phyloP scores from a whole-genome alignment of 2,888 invertebrate species.

The Drosophila falleni region DNA sequence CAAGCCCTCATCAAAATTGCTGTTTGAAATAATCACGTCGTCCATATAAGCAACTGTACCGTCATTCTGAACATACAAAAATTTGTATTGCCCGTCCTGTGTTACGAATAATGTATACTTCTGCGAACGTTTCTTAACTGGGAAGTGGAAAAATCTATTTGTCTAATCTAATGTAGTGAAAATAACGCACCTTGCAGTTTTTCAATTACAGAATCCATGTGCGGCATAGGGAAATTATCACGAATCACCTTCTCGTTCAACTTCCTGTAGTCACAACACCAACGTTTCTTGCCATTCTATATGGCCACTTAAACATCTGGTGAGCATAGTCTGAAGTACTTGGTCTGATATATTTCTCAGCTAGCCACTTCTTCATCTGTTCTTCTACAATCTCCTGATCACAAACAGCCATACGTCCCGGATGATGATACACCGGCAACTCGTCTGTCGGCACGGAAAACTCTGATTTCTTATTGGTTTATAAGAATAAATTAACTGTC shows the following conservation, averaged over 20 bases:
- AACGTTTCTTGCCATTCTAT: conserved; percentile 4
- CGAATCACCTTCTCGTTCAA: too few species aligned
- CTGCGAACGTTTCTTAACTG: too few species aligned
- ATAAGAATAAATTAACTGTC: background rate
- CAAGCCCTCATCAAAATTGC: background rate
- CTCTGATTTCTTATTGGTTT: background rate
- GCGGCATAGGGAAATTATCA: conserved; percentile 15
- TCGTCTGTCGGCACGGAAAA: conserved; percentile 8
- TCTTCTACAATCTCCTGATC: too few species aligned
- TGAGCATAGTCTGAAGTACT: conserved; percentile 15
- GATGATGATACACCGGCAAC: conserved; percentile 20
- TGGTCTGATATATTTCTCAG: background rate
- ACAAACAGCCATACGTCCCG: conserved; percentile 1
- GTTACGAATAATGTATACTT: too few species aligned
- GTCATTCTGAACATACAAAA: too few species aligned
- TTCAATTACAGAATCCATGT: background rate
- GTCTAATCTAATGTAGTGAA: background rate
- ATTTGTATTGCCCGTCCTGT: conserved; percentile 8
- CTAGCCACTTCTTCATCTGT: conserved; percentile 13
- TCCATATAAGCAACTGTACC: conserved; percentile 12
- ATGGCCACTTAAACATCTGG: conserved; percentile 20
- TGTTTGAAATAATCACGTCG: conserved; percentile 10
- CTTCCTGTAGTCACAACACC: too few species aligned
- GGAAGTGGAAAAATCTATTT: conserved; percentile 16
- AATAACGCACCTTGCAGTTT: background rate